Evolutionary conservation across 1,140 invertebrate genomes (phyloP), one percentile per base, ranked within the genome.

Genomic region (Eupeodes corollae): DNA sequence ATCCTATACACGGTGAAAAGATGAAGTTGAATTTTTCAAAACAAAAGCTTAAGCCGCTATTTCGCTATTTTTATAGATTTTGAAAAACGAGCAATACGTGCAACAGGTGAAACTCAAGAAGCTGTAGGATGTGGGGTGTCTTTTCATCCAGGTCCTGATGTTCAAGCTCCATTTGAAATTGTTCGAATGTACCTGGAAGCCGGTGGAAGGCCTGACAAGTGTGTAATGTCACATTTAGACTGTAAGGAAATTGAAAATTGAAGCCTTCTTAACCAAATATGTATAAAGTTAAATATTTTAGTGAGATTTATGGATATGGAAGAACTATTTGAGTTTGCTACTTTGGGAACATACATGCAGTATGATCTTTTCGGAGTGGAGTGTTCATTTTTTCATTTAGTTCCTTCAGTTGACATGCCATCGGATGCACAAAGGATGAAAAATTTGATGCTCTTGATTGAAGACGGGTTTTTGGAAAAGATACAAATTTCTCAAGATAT

Each of bases 291-390:
- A n/a, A 31, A 12, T n/a, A 2, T 44, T 49, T 26, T 46, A 88
- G 85, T 84, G 53, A 86, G 83, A 1, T 51, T 26, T 26, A 26
- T 68, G 11, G 68, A 75, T 2, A 61, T 74, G 11, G 74, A 77
- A 11, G 58, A 73, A 1, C 58, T 88, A 0, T 46, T 81, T 16
- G 80, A 86, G 46, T 88, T 88, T 63, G 77, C 84, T 0, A 64
- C 73, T 15, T 58, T 79, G 0, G 81, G 81, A 2, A 73, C 71
- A 11, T 88, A 80, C 56, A 81, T 79, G 49, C 85, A 90, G 56
- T 83, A 80, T 58, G 86, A 90, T 68, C 58, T 88, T 33, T 90
- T 89, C 63, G 87, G 87, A 0, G 74, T 70, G 0, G 86, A 90
- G 63, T 75, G 74, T 3, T 87, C 84, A 0, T 77, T 77, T 53